These are phyloP conservation scores for Pomatorhinus ruficollis DNA, from an alignment of 2,113 vertebrate genomes.

Conservation along the genomic window DNA sequence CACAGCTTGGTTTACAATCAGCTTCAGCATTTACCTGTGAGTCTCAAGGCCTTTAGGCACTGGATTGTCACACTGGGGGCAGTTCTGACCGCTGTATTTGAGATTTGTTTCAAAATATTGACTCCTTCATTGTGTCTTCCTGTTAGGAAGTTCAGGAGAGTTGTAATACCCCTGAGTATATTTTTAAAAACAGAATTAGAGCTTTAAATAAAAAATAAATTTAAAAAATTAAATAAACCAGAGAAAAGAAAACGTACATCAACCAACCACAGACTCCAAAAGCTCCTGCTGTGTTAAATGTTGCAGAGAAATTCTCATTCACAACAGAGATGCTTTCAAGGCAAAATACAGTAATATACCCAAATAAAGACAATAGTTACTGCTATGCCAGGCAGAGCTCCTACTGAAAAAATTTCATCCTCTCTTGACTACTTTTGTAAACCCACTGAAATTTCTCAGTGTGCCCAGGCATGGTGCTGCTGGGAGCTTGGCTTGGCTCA, in stretches of 20 bases:
- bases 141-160: neutral
- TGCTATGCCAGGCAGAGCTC: neutral
- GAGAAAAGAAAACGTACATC: neutral
- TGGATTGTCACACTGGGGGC: neutral
- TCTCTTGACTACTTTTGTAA: neutral
- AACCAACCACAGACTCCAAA: neutral
- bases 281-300: neutral
- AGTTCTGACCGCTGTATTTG: neutral
- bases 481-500: neutral
- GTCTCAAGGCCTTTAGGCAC: neutral
- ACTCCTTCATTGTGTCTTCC: neutral
- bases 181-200: neutral
- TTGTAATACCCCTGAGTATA: neutral
- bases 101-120: neutral
- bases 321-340: neutral
- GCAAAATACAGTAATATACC: neutral
- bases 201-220: neutral
- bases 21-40: neutral
- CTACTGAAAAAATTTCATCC: neutral
- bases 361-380: neutral
- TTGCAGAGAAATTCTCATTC: neutral
- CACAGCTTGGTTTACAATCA: neutral
- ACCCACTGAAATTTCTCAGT: neutral
- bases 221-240: neutral
- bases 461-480: fast-evolving